Evolutionary conservation across 2,113 vertebrate genomes (phyloP), one percentile per base, ranked within the genome.

Genomic region (Alosa alosa): DNA sequence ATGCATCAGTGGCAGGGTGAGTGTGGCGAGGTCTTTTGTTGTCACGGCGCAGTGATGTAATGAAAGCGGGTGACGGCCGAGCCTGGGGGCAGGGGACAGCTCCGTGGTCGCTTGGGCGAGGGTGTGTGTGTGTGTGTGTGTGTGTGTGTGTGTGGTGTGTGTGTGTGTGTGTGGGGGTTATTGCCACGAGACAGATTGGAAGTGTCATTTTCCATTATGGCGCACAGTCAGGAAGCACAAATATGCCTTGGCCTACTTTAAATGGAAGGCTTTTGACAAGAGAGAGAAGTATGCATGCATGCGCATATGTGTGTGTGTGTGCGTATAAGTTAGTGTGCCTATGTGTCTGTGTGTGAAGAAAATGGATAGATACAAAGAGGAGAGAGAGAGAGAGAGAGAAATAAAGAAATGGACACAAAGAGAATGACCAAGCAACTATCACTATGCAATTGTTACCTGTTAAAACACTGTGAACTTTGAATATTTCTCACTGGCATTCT

Each of bases 131-230:
- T 60, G 85, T 52, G 86, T 44, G 85, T 3, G 39, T 84, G 89
- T 47, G 39, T 68, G 41, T 25, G 57, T 45, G 31, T 47, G 64
- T 45, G 45, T 22, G 57, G 25, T 31, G 6, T 0, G 83, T 31
- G 55, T 20, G 84, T 84, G 64, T 92, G 89, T 68, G 93, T 90
- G 93, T 92, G 92, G 93, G 90, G 92, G 94, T 92, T 95, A 94
- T 94, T 94, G 93, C 93, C 93, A 95, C 90, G 90, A 95, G 94
- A 95, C 95, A 95, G 94, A 96, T 95, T 95, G 94, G 93, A 95
- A 94, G 92, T 96, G 94, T 95, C 94, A 94, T 94, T 95, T 95
- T 94, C 93, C 92, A 95, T 96, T 95, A 95, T 89, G 89, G 86
- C 86, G 88, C 88, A 84, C 86, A 83, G 60, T 83, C 83, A 78